phyloP scores from a whole-genome alignment of 2,797 vertebrate genomes.

The Uromys caudimaculatus region DNA sequence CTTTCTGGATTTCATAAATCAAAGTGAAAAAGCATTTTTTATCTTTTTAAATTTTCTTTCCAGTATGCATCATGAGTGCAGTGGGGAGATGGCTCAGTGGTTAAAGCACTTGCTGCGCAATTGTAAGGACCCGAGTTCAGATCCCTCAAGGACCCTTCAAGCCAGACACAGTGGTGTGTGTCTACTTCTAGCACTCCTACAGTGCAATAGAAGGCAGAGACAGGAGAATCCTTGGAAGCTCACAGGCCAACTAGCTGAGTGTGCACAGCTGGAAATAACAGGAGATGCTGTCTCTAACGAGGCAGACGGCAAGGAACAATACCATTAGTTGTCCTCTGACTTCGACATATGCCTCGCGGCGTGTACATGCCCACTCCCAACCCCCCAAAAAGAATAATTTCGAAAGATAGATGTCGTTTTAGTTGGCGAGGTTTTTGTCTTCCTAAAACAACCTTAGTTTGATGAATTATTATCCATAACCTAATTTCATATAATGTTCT shows the following conservation, averaged over 20 bases:
- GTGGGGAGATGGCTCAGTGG: neutral
- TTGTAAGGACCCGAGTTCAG: neutral
- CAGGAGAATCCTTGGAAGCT: neutral
- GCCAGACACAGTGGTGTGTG: neutral
- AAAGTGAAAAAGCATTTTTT: slow-evolving; percentile 67
- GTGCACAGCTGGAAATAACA: neutral
- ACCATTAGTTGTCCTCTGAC: neutral
- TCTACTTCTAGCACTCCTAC: neutral
- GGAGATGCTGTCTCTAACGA: neutral
- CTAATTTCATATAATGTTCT: slow-evolving; percentile 75
- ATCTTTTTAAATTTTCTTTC: slow-evolving; percentile 70
- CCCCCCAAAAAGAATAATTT: slow-evolving; percentile 71
- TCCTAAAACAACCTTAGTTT: slow-evolving; percentile 70
- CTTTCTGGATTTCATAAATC: slow-evolving; percentile 73
- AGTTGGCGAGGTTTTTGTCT: slow-evolving; percentile 50
- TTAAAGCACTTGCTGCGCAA: neutral
- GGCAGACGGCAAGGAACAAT: neutral
- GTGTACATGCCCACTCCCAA: neutral
- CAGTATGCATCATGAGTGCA: slow-evolving; percentile 36
- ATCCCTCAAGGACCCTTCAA: neutral
- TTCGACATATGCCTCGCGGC: neutral
- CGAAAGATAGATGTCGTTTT: slow-evolving; percentile 80
- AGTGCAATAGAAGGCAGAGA: neutral
- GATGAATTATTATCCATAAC: slow-evolving; percentile 81
- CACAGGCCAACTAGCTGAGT: neutral